Evolutionary conservation across 2,888 invertebrate genomes (phyloP), one percentile per base, ranked within the genome.

Genomic region (Plagodis dolabraria): DNA sequence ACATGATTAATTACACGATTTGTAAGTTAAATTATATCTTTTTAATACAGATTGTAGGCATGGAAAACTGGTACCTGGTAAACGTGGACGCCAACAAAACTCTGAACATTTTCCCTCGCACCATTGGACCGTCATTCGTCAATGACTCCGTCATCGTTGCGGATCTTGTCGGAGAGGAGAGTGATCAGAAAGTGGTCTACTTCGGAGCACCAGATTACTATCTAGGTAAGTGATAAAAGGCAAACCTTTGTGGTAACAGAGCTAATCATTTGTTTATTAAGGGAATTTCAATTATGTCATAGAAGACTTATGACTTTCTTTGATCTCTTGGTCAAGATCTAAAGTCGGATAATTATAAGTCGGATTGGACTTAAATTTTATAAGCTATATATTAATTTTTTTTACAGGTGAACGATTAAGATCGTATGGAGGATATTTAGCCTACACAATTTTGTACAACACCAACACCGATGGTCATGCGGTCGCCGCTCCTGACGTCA

Each of bases 361-460:
- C 22, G 22, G 22, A 22, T 22, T 22, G 22, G 4, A 22, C 22
- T 22, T 22, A 22, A 22, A 22, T 22, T 1, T 7, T 36, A 36
- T 36, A 36, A n/a, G n/a, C 36, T 8, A 36, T 5, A 36, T 7
- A 36, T 1, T 36, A 4, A 7, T 5, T 5, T 36, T 7, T 8
- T 6, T 40, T 12, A 7, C 68, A 92, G 92, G 92, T n/a, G 98
- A 98, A 81, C 96, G 96, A 76, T 87, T 99, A 42, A 95, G 96
- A 0, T 96, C 98, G 0, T 99, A 99, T 79, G 99, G 99, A 5
- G 98, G 98, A 0, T 93, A 94, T 60, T 87, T 99, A 12, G 95
- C 95, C 10, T 99, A 97, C 80, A 94, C 95, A 0, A 92, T 98
- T 0, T 94, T 94, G 70, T 97, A 96, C 72, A 95, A 94, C 0